Evolutionary conservation across 2,797 vertebrate genomes (phyloP).

Genomic region (Gallinago nigripennis): DNA sequence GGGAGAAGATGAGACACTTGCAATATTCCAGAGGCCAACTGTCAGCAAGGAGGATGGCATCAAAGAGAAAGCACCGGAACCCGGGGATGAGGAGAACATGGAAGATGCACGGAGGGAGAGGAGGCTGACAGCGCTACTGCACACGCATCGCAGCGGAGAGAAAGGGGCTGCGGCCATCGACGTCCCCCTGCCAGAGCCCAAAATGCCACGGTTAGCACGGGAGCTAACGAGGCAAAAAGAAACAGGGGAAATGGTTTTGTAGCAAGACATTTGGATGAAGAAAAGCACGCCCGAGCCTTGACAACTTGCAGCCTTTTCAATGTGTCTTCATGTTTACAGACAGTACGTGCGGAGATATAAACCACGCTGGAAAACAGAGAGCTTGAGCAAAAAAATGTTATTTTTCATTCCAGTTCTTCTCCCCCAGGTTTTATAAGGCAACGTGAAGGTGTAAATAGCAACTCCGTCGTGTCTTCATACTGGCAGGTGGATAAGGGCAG

Average conservation of each 20-base stretch:
- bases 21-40: background rate
- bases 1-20: background rate
- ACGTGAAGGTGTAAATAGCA: background rate
- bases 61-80: background rate
- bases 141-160: fast-evolving
- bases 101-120: background rate
- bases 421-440: background rate
- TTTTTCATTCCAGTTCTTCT: background rate
- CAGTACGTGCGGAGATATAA: background rate
- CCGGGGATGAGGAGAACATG: background rate
- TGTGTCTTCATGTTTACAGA: background rate
- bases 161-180: background rate
- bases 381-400: background rate
- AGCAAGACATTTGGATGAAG: background rate
- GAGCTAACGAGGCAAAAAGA: slow-evolving; percentile 44
- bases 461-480: background rate
- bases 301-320: background rate
- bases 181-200: background rate
- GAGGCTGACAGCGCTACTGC: background rate
- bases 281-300: background rate
- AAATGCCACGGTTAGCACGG: slow-evolving; percentile 21
- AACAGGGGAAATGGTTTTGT: background rate
- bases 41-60: background rate
- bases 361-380: background rate
- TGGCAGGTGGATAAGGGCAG: background rate